Conservation (phyloP, 2,797 vertebrate species). For the Taenioides sp. region DNA sequence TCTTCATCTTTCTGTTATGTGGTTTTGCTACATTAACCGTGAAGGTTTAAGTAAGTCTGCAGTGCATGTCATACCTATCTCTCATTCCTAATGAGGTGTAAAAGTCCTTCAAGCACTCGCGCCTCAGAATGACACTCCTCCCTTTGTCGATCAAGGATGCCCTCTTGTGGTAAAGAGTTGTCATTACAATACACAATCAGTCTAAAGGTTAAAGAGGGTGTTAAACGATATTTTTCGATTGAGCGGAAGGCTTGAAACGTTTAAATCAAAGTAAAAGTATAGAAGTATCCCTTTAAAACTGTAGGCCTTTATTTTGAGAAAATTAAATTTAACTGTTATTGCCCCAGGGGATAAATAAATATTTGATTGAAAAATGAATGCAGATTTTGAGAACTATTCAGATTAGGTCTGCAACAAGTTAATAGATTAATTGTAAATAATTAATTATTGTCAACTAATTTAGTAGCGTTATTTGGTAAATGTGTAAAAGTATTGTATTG, state of each 20-base stretch:
- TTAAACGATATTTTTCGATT: too few relatives aligned
- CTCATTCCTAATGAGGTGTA: background rate
- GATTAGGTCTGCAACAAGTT: too few relatives aligned
- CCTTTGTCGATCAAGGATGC: slow-evolving; percentile 13
- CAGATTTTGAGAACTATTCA: too few relatives aligned
- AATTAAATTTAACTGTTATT: too few relatives aligned
- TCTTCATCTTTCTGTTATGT: background rate
- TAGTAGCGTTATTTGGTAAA: too few relatives aligned
- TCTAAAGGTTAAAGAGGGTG: background rate
- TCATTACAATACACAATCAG: slow-evolving; percentile 26
- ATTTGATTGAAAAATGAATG: too few relatives aligned
- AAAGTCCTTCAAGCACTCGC: background rate
- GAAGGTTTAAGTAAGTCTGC: background rate
- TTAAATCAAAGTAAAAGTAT: background rate
- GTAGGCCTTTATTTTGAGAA: too few relatives aligned
- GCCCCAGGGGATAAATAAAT: too few relatives aligned
- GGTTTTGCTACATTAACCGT: background rate
- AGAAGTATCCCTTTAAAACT: background rate
- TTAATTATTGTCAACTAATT: too few relatives aligned
- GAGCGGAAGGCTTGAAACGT: too few relatives aligned
- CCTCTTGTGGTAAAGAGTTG: slow-evolving; percentile 38
- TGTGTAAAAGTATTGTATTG: too few relatives aligned
- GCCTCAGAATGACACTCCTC: background rate
- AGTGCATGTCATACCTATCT: background rate
- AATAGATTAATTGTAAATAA: too few relatives aligned